phyloP scores from a whole-genome alignment of 23 tunicate species.

The Trididemnum clinides region DNA sequence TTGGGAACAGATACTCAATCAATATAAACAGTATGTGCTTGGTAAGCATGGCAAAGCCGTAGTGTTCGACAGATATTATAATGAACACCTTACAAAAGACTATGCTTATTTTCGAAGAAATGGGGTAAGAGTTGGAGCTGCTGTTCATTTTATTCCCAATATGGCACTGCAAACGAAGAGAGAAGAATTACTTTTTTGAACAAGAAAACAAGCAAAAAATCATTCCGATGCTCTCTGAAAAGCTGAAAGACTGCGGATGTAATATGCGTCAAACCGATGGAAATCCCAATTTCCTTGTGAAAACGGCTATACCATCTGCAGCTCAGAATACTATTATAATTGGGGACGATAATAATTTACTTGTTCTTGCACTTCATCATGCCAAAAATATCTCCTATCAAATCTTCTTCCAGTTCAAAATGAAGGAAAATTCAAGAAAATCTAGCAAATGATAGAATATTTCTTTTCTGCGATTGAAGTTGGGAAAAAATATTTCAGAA shows the following conservation, averaged over 20 bases:
- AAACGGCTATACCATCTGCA: too few species aligned
- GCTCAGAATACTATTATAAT: too few species aligned
- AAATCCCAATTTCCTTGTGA: too few species aligned
- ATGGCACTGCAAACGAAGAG: neutral
- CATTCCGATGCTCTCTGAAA: neutral
- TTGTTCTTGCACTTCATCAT: too few species aligned
- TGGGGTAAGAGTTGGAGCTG: neutral
- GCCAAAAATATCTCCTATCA: too few species aligned
- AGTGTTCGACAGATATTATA: neutral
- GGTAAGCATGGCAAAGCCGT: neutral
- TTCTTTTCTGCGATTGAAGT: too few species aligned
- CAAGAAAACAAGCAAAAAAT: neutral
- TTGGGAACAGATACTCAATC: neutral
- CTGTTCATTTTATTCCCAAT: neutral
- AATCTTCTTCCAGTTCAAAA: too few species aligned
- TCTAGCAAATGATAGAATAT: too few species aligned
- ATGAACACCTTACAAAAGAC: neutral
- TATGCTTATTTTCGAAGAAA: neutral
- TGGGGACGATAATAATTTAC: too few species aligned
- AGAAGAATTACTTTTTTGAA: neutral
- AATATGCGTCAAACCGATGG: neutral
- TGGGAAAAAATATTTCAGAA: too few species aligned
- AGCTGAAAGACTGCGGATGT: neutral
- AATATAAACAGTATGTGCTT: neutral
- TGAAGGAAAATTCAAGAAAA: too few species aligned